Conservation (phyloP, 2,888 invertebrate genomes). For the Mimachlamys varia region DNA sequence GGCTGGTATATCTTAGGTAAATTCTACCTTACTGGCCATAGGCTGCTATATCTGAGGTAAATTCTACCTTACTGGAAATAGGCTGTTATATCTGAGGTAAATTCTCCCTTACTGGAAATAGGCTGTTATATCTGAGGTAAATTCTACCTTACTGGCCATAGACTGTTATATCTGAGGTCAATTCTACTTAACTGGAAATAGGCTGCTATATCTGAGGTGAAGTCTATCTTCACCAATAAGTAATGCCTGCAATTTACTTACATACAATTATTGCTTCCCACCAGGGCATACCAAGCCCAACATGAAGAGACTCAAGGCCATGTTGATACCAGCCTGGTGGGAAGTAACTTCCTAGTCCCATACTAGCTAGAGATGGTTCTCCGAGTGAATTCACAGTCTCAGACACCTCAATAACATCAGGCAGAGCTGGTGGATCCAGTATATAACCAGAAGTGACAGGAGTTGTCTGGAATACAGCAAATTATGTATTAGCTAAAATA, state of each 20-base stretch:
- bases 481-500: background rate
- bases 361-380: conserved; percentile 90
- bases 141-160: too few relatives aligned
- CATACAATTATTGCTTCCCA: conserved; percentile 84
- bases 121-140: too few relatives aligned
- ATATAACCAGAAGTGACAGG: background rate
- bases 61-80: too few relatives aligned
- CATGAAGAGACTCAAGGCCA: conserved; percentile 91
- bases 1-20: too few relatives aligned
- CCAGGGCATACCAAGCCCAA: conserved; percentile 93
- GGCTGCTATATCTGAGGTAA: too few relatives aligned
- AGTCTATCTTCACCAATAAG: too few relatives aligned
- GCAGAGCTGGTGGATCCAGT: conserved; percentile 57
- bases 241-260: conserved; percentile 41
- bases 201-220: too few relatives aligned
- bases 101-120: too few relatives aligned
- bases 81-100: too few relatives aligned
- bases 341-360: conserved; percentile 92
- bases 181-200: too few relatives aligned
- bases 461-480: background rate
- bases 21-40: too few relatives aligned
- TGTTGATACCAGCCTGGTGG: conserved; percentile 93
- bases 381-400: conserved; percentile 77
- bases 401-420: conserved; percentile 59
- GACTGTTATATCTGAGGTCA: too few relatives aligned